Evolutionary conservation across 2,888 invertebrate species (phyloP), one percentile per base, ranked within the genome.

Genomic region (Tyria jacobaeae): DNA sequence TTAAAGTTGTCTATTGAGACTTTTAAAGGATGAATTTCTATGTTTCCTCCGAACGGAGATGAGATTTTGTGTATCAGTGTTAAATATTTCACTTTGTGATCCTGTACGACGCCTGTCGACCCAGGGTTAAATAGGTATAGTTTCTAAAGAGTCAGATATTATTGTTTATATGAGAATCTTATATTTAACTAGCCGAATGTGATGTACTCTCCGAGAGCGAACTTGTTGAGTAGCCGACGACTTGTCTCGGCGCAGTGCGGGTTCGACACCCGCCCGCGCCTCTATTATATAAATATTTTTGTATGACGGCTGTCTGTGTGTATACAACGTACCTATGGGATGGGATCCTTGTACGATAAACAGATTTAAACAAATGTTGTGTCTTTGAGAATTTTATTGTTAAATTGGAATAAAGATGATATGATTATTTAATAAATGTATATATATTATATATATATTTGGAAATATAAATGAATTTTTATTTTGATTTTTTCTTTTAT

Each of bases 381-480:
- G 90, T 93, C 92, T 94, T 94, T 93, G 89, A 94, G 85, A 94
- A 91, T 91, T 94, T 92, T 94, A 94, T 94, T 94, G 94, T 94
- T 94, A 89, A 92, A 91, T 92, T 94, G 93, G 91, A 92, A 92
- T 92, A 93, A 92, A 92, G 89, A 92, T 90, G 88, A 94, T 90
- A 90, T 90, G 87, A 92, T 89, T 92, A 94, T 94, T 94, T 91
- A 94, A 94, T 93, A 89, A 92, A 94, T 94, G 92, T 93, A 92
- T 92, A 91, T 89, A 88, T 84, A 81, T 78, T 81, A 83, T 86
- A 86, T 90, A 91, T 94, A 94, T 94, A 94, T 94, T 94, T 94
- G 92, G 91, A 94, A 89, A 88, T 90, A 88, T 76, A 83, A 73
- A 75, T 71, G 84, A 77, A 80, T 84, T 89, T 87, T 88, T 70